These are phyloP conservation scores for Matsumyia berberina DNA, from an alignment of 2,888 invertebrate species.

Conservation along the genomic window DNA sequence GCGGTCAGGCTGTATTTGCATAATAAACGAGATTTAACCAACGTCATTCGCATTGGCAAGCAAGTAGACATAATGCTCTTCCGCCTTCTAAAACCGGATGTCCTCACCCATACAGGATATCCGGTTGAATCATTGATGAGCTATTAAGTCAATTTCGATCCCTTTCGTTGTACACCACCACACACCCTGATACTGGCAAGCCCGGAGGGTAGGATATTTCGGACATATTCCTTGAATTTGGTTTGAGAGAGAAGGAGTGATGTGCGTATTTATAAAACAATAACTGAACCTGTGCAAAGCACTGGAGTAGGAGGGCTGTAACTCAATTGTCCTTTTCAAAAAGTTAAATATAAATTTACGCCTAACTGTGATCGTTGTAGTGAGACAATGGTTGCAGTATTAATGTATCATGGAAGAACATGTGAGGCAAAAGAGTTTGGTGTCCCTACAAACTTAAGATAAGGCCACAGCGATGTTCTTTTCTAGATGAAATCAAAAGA, in stretches of 20 bases:
- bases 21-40: constrained; percentile 76
- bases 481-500: no score
- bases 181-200: background rate
- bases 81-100: constrained; percentile 83
- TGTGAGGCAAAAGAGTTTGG: no score
- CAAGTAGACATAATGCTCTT: constrained; percentile 80
- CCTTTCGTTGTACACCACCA: constrained; percentile 18
- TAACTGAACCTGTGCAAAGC: background rate
- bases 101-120: constrained; percentile 83
- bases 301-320: background rate
- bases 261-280: constrained; percentile 22
- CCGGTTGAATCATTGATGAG: constrained; percentile 84
- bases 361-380: no score
- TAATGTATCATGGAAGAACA: no score
- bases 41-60: constrained; percentile 73
- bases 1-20: constrained; percentile 73
- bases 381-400: no score
- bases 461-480: no score
- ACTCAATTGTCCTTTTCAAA: background rate
- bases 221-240: constrained; percentile 26
- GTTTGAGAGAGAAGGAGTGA: background rate
- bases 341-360: background rate
- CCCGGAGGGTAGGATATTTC: constrained; percentile 4
- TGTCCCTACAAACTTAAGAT: no score
- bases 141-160: constrained; percentile 83